These are phyloP conservation scores for Oeneis ivallda DNA, from an alignment of 2,888 invertebrate genomes.

Conservation along the genomic window DNA sequence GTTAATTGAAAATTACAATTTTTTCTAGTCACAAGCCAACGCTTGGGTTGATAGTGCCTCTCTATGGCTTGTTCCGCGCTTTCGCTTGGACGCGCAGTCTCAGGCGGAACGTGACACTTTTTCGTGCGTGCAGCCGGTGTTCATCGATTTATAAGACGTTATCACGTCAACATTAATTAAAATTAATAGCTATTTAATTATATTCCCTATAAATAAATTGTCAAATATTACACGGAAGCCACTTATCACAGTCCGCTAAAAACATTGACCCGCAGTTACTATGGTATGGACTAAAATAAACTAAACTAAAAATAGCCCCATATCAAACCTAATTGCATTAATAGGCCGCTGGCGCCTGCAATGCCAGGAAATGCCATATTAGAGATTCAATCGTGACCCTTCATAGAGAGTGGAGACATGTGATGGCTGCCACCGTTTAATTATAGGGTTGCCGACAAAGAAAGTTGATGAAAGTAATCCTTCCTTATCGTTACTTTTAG, in stretches of 20 bases:
- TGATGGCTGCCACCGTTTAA: slow-evolving; percentile 22
- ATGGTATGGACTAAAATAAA: slow-evolving; percentile 13
- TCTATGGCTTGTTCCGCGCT: too few relatives aligned
- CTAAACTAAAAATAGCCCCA: slow-evolving; percentile 12
- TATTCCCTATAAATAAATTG: neutral
- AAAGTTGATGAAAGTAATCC: neutral
- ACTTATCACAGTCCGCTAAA: slow-evolving; percentile 8
- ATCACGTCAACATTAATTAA: too few relatives aligned
- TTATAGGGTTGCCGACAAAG: slow-evolving; percentile 19
- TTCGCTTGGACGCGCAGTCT: too few relatives aligned
- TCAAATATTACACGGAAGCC: neutral
- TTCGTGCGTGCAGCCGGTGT: too few relatives aligned
- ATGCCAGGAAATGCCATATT: slow-evolving; percentile 44
- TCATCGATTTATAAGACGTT: too few relatives aligned
- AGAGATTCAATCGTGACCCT: slow-evolving; percentile 34
- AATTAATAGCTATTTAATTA: too few relatives aligned
- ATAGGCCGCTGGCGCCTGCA: slow-evolving; percentile 36
- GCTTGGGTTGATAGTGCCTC: too few relatives aligned
- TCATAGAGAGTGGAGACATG: slow-evolving; percentile 24
- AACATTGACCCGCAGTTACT: slow-evolving; percentile 10
- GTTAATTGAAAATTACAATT: too few relatives aligned
- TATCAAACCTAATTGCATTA: slow-evolving; percentile 24
- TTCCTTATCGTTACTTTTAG: too few relatives aligned
- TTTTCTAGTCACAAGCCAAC: too few relatives aligned
- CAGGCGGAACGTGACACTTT: too few relatives aligned